Evolutionary conservation across 2,797 vertebrate species (phyloP).

Genomic region (Pipistrellus kuhlii): DNA sequence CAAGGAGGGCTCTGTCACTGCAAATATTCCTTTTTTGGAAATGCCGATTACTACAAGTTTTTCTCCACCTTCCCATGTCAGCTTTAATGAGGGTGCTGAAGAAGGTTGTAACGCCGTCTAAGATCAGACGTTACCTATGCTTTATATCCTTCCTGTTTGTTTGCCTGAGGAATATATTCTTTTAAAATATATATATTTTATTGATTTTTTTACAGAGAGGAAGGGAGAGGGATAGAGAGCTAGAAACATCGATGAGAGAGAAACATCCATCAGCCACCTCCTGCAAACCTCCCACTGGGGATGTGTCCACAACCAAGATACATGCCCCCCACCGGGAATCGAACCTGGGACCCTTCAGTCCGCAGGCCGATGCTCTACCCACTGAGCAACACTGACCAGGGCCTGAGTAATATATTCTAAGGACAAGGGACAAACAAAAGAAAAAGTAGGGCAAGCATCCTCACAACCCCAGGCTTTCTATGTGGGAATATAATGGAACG

Average conservation of each 20-base stretch:
- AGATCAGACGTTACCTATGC: neutral
- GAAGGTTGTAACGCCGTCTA: neutral
- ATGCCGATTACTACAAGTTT: neutral
- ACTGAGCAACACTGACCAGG: too few species aligned
- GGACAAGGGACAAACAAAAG: neutral
- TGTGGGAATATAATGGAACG: neutral
- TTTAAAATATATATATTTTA: too few species aligned
- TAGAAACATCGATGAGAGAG: too few species aligned
- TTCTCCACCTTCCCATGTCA: neutral
- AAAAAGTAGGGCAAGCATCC: neutral
- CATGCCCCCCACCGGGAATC: too few species aligned
- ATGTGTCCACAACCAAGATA: too few species aligned
- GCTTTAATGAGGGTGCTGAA: neutral
- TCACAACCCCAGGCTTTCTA: neutral
- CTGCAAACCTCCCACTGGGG: too few species aligned
- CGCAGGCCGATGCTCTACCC: too few species aligned
- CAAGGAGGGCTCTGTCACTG: neutral
- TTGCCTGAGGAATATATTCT: constrained; percentile 18
- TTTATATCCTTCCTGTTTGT: neutral
- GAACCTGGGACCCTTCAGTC: too few species aligned
- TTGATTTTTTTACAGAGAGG: too few species aligned
- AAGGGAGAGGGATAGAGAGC: too few species aligned
- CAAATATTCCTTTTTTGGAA: neutral
- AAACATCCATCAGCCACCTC: too few species aligned
- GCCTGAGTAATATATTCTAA: neutral